Evolutionary conservation across 1,140 invertebrate genomes (phyloP).

Genomic region (Ips typographus): DNA sequence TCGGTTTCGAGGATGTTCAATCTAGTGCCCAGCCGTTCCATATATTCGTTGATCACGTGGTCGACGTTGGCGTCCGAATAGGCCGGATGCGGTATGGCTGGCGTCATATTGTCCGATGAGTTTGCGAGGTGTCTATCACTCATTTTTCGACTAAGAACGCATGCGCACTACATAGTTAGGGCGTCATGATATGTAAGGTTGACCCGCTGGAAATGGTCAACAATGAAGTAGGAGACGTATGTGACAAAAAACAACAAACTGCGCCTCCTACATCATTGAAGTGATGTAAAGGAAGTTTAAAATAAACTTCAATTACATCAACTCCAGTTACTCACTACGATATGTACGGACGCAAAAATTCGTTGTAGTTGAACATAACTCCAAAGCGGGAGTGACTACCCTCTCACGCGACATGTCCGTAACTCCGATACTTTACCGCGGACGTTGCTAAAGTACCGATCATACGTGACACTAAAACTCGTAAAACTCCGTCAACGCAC

Average conservation of each 20-base stretch:
- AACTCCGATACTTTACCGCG: no score
- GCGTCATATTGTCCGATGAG: slow-evolving; percentile 44
- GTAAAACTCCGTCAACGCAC: no score
- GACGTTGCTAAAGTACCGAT: no score
- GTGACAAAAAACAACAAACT: no score
- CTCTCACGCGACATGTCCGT: slow-evolving; percentile 31
- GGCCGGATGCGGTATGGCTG: slow-evolving; percentile 39
- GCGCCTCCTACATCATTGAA: no score
- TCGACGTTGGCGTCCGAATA: slow-evolving; percentile 57
- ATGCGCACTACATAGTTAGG: slow-evolving; percentile 21
- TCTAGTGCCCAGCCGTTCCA: slow-evolving; percentile 83
- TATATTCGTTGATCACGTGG: slow-evolving; percentile 80
- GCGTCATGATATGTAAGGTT: slow-evolving; percentile 39
- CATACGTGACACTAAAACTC: no score
- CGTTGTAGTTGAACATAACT: slow-evolving; percentile 32
- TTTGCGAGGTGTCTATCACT: slow-evolving; percentile 42
- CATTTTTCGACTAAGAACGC: slow-evolving; percentile 34
- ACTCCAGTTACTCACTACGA: slow-evolving; percentile 21
- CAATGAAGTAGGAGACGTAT: neutral
- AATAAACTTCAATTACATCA: neutral
- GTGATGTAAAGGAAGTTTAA: no score
- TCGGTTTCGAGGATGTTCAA: slow-evolving; percentile 87
- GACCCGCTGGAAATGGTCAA: slow-evolving; percentile 11
- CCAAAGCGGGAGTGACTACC: slow-evolving; percentile 5
- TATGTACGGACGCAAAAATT: slow-evolving; percentile 35